A percentile compares a stretch with the other conserved stretches of the same genome.
Conservation (phyloP, 2,113 vertebrate species). For the Mormyrus iriodes region DNA sequence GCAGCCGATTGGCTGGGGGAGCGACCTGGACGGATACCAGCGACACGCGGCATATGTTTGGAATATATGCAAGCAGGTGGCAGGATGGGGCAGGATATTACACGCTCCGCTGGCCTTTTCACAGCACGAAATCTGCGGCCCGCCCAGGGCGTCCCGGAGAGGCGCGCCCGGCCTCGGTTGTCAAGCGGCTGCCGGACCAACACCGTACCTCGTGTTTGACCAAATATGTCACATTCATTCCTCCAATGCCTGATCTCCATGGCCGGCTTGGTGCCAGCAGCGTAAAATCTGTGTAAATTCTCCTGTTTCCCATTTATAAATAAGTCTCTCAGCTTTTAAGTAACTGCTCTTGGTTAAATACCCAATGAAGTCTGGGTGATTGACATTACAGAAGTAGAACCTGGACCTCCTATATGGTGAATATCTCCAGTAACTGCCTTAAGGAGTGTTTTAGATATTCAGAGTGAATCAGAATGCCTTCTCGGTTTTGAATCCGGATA, state of each 20-base stretch:
- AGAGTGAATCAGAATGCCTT: not conserved
- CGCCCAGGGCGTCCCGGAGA: not conserved
- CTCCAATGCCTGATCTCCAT: not conserved
- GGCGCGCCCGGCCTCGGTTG: not conserved
- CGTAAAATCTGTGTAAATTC: not conserved
- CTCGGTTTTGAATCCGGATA: not conserved
- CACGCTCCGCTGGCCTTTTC: not conserved
- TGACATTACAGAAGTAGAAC: not conserved
- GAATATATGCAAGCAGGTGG: constrained; percentile 19
- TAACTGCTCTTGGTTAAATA: not conserved
- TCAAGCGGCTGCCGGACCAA: not conserved
- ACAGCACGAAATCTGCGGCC: not conserved
- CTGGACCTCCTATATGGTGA: not conserved
- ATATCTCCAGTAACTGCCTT: not conserved
- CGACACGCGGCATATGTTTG: not conserved
- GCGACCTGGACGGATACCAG: not conserved
- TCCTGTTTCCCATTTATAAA: not conserved
- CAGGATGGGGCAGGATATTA: constrained; percentile 2
- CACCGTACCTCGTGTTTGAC: not conserved
- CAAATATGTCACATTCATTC: not conserved
- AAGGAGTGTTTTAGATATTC: not conserved
- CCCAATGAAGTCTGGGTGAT: not conserved
- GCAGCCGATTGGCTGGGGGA: not conserved
- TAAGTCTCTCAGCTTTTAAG: not conserved
- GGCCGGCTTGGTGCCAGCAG: not conserved